phyloP scores from a whole-genome alignment of 2,113 vertebrate genomes.

The Pan troglodytes region DNA sequence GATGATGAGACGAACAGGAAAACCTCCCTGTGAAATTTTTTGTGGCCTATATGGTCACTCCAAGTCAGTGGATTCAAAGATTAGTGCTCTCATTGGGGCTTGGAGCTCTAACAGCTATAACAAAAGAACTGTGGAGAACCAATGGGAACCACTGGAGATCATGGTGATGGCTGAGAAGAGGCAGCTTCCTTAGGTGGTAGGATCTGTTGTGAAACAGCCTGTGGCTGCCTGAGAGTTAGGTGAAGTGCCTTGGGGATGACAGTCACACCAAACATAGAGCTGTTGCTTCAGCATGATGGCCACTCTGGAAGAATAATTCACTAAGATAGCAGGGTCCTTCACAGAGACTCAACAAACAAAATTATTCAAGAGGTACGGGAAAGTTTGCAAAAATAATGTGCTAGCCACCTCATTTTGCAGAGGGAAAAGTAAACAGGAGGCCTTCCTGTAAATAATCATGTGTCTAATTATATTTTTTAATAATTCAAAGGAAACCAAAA shows the following conservation, averaged over 20 bases:
- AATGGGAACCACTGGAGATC: not conserved
- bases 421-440: not conserved
- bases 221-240: not conserved
- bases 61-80: not conserved
- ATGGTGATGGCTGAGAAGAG: not conserved
- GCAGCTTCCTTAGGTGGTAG: not conserved
- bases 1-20: not conserved
- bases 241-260: not conserved
- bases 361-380: not conserved
- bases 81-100: not conserved
- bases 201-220: not conserved
- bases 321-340: not conserved
- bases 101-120: not conserved
- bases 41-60: not conserved
- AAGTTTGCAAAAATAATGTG: not conserved
- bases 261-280: not conserved
- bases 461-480: not conserved
- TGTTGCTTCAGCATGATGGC: not conserved
- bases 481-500: constrained; percentile 36
- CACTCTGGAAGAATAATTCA: not conserved
- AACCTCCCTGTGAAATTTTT: not conserved
- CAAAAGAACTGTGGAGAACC: not conserved
- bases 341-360: not conserved
- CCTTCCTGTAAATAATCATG: not conserved
- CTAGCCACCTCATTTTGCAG: not conserved